Evolutionary conservation across 2,113 vertebrate genomes (phyloP).

Genomic region (Trochalopteron elliotii): DNA sequence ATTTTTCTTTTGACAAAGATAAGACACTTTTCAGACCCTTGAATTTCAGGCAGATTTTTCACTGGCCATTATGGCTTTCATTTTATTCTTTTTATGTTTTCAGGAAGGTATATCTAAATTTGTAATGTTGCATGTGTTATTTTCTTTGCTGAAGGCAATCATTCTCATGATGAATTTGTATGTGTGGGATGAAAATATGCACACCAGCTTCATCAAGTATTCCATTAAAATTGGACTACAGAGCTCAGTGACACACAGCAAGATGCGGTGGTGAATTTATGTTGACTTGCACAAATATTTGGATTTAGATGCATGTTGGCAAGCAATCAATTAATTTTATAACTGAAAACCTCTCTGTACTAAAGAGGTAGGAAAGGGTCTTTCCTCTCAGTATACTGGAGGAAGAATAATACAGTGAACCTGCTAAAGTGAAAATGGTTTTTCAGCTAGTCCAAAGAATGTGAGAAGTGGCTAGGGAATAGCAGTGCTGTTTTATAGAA

Average conservation of each 20-base stretch:
- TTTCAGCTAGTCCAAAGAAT: background rate
- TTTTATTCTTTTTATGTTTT: background rate
- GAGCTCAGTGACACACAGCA: background rate
- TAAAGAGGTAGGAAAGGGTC: background rate
- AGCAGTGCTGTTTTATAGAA: background rate
- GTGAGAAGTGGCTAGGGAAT: background rate
- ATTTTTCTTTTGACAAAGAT: background rate
- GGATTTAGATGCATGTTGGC: background rate
- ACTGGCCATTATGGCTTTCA: background rate
- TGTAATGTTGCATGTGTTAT: background rate
- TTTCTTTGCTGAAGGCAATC: conserved; percentile 36
- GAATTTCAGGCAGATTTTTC: background rate
- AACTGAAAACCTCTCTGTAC: background rate
- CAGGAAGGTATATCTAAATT: background rate
- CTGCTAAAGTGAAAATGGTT: background rate
- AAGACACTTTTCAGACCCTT: background rate
- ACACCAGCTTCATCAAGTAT: conserved; percentile 23
- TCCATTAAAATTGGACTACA: conserved; percentile 17
- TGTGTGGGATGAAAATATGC: conserved; percentile 31
- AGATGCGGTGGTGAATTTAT: background rate
- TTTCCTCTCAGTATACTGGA: background rate
- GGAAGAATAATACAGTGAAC: background rate
- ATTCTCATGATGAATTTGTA: conserved; percentile 23
- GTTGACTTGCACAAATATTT: conserved; percentile 11
- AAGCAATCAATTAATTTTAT: conserved; percentile 18